Conservation (phyloP, 2,113 vertebrate genomes). For the Pampusana beccarii region DNA sequence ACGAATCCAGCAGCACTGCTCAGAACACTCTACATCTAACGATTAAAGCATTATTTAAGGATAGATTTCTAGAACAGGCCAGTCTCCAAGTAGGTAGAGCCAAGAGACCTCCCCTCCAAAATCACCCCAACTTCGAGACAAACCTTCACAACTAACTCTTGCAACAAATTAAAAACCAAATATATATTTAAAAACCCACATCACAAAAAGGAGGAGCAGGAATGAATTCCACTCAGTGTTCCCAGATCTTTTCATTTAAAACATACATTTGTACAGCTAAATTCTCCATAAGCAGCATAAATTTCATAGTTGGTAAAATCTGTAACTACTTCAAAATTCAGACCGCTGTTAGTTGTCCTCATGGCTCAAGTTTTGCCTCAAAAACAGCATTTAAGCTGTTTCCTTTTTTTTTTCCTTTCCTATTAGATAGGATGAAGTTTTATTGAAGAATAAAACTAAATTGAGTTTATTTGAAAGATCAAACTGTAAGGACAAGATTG, state of each 20-base stretch:
- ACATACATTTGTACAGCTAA: background rate
- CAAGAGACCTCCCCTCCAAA: background rate
- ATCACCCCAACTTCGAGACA: background rate
- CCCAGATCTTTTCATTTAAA: background rate
- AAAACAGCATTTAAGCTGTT: background rate
- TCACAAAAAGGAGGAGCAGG: background rate
- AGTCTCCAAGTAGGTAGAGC: background rate
- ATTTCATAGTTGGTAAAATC: background rate
- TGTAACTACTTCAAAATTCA: constrained; percentile 27
- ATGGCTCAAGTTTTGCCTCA: background rate
- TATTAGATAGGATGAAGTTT: background rate
- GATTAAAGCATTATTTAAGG: background rate
- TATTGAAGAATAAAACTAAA: background rate
- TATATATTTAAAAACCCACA: too few relatives aligned
- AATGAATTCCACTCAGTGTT: background rate
- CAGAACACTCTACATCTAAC: fast-evolving
- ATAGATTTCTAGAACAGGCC: background rate
- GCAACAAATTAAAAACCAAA: background rate
- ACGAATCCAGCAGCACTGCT: background rate
- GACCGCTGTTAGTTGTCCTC: background rate
- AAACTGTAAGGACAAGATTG: background rate
- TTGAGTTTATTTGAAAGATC: constrained; percentile 9
- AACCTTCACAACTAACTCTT: background rate
- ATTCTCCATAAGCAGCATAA: background rate
- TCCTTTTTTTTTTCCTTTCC: background rate